These are phyloP conservation scores for Melanotaenia nigrans DNA, from an alignment of 2,797 vertebrate genomes.

Conservation along the genomic window DNA sequence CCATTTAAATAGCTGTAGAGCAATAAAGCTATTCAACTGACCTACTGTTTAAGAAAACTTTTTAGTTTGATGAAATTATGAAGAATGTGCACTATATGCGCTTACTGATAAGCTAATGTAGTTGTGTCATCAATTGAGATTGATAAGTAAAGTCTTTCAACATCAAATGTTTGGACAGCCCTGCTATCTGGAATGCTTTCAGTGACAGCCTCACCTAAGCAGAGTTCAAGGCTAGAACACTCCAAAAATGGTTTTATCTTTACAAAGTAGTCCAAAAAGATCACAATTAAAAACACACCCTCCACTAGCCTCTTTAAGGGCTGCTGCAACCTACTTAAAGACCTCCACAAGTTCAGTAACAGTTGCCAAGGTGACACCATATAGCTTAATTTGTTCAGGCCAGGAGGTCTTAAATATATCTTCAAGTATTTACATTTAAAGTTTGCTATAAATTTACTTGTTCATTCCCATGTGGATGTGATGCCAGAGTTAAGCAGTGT, in stretches of 20 bases:
- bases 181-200: slow-evolving; percentile 20
- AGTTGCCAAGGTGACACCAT: slow-evolving; percentile 19
- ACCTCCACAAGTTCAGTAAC: slow-evolving; percentile 17
- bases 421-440: background rate
- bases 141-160: slow-evolving; percentile 30
- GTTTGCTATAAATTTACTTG: background rate
- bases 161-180: slow-evolving; percentile 27
- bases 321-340: slow-evolving; percentile 18
- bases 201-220: slow-evolving; percentile 34
- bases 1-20: no score
- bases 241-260: background rate
- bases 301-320: slow-evolving; percentile 6
- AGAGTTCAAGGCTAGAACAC: slow-evolving; percentile 48
- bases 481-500: slow-evolving; percentile 20
- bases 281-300: background rate
- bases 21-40: background rate
- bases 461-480: slow-evolving; percentile 30
- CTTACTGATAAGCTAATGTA: background rate
- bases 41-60: background rate
- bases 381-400: background rate
- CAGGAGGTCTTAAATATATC: background rate
- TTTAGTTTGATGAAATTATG: background rate
- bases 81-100: background rate
- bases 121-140: background rate
- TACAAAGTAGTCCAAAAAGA: background rate